phyloP scores from a whole-genome alignment of 2,797 vertebrate species.

The Austrolebias charrua region DNA sequence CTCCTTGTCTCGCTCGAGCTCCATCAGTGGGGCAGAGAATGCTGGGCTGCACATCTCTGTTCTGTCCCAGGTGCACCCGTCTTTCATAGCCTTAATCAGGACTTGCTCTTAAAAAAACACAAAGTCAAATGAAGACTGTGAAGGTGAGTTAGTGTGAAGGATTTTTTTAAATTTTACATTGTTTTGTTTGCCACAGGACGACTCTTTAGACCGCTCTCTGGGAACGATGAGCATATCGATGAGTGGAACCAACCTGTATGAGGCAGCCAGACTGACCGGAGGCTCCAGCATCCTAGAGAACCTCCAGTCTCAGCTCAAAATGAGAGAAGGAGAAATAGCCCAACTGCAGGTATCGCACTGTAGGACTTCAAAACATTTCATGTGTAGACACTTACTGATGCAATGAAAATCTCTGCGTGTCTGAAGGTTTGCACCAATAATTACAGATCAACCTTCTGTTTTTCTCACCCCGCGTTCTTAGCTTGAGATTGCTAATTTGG shows the following conservation, averaged over 20 bases:
- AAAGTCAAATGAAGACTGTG: background rate
- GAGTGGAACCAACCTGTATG: slow-evolving; percentile 91
- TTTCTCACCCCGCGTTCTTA: slow-evolving; percentile 48
- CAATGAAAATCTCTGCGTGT: too few relatives aligned
- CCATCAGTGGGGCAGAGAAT: slow-evolving; percentile 89
- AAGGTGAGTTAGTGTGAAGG: background rate
- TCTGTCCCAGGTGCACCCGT: slow-evolving; percentile 83
- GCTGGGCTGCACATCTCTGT: slow-evolving; percentile 85
- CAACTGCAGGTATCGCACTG: slow-evolving; percentile 89
- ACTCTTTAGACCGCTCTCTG: slow-evolving; percentile 86
- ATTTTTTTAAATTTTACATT: background rate
- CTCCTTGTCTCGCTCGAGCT: slow-evolving; percentile 93
- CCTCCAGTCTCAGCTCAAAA: slow-evolving; percentile 95
- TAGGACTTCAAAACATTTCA: too few relatives aligned
- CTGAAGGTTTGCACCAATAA: background rate
- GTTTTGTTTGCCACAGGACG: slow-evolving; percentile 79
- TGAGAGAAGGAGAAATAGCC: slow-evolving; percentile 92
- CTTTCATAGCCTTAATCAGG: background rate
- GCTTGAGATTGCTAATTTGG: slow-evolving; percentile 92
- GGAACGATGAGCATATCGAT: slow-evolving; percentile 81
- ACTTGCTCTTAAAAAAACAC: background rate
- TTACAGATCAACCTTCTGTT: background rate
- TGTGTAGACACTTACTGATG: too few relatives aligned
- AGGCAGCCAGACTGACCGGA: slow-evolving; percentile 89
- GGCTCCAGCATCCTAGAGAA: slow-evolving; percentile 95